Evolutionary conservation across 37 sponge, comb jelly and placozoan genomes (phyloP), one percentile per base, ranked within the genome.

Genomic region (Aplysina aerophoba): DNA sequence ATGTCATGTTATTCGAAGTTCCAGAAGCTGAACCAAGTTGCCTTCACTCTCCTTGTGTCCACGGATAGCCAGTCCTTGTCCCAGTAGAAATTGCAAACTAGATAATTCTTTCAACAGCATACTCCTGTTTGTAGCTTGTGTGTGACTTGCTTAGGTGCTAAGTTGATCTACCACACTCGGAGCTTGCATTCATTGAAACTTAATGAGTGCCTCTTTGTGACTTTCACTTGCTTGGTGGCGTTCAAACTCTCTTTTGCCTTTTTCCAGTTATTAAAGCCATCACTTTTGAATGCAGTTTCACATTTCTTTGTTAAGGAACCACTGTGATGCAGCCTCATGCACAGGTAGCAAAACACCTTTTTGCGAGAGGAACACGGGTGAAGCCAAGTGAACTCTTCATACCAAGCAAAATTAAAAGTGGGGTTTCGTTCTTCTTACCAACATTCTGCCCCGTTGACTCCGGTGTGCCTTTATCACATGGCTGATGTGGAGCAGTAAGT

Each of bases 31-130:
- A 37, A 80, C 19, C 39, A 89, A 63, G 56, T 89, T 89, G 15
- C 86, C 85, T 58, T 85, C 86, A 67, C 50, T 77, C 15, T 85
- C 82, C 36, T 74, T 57, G 24, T 89, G 90, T 30, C 90, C 86
- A 37, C 86, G 65, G 33, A 89, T 81, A 34, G 90, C 56, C 38
- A 89, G 62, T 40, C 86, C 86, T 65, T 89, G 90, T 24, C 81
- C 21, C 36, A 81, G 41, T 34, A 89, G 58, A 65, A 82, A 80
- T 61, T 63, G 56, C 20, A 89, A 40, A 20, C 69, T 57, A 33
- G 50, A n/a, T 56, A 87, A n/a, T 35, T 59, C 77, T 71, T 81
- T 87, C 56, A 83, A 39, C 24, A 87, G 41, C 82, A 81, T 69
- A 14, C 64, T 77, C 44, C 81, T 60, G 33, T 55, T 39, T 24